Percentiles rank a stretch among this genome's conserved stretches.
phyloP scores from a whole-genome alignment of 2,797 vertebrate species.

The Typhlichthys eigenmanni region DNA sequence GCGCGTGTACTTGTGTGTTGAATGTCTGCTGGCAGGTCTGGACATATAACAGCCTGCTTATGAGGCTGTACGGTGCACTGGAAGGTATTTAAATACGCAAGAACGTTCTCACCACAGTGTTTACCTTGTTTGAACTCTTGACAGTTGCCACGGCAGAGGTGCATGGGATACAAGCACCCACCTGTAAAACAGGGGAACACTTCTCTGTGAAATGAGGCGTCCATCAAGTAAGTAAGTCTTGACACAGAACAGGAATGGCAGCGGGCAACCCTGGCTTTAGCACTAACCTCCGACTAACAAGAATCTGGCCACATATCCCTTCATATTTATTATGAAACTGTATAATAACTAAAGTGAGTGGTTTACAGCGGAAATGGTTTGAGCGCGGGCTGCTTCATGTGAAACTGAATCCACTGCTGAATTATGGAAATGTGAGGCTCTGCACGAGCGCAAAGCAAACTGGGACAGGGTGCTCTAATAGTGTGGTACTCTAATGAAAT shows the following conservation, averaged over 20 bases:
- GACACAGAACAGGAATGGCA: constrained; percentile 28
- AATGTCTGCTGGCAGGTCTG: constrained; percentile 56
- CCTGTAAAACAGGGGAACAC: no score
- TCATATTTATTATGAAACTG: constrained; percentile 76
- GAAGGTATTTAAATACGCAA: constrained; percentile 16
- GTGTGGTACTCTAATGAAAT: constrained; percentile 77
- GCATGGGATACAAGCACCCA: no score
- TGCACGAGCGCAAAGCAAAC: constrained; percentile 70
- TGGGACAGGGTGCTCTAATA: constrained; percentile 70
- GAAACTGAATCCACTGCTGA: constrained; percentile 71
- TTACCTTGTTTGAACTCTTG: constrained; percentile 46
- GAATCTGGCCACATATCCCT: constrained; percentile 57
- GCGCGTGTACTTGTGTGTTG: constrained; percentile 53
- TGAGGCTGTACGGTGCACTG: constrained; percentile 21
- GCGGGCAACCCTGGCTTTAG: constrained; percentile 43
- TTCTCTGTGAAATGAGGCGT: no score
- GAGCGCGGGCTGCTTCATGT: constrained; percentile 55
- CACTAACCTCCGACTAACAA: constrained; percentile 53
- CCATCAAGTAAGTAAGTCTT: constrained; percentile 9
- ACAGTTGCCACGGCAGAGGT: constrained; percentile 4
- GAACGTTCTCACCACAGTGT: constrained; percentile 22
- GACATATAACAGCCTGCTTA: constrained; percentile 16
- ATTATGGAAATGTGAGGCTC: constrained; percentile 74
- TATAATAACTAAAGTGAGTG: constrained; percentile 70
- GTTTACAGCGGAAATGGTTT: constrained; percentile 75